Percentiles rank a stretch among this genome's conserved stretches.
phyloP scores from a whole-genome alignment of 2,113 vertebrate genomes.

The Epinephelus moara region DNA sequence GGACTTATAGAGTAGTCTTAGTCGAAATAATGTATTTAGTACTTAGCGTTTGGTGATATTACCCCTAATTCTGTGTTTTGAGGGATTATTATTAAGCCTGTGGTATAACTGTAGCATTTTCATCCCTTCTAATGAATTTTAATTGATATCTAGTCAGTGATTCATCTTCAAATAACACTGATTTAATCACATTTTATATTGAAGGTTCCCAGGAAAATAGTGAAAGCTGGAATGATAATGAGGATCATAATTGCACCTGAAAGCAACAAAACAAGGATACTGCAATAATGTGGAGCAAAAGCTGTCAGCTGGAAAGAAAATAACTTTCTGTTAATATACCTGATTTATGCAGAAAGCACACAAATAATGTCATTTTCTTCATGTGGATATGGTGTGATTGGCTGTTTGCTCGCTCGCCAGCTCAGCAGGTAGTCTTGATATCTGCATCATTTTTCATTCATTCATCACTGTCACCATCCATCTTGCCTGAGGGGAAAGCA shows the following conservation, averaged over 20 bases:
- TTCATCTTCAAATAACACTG: slow-evolving; percentile 27
- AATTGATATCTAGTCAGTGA: background rate
- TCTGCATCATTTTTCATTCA: slow-evolving; percentile 40
- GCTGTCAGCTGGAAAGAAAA: slow-evolving; percentile 6
- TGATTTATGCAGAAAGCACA: slow-evolving; percentile 25
- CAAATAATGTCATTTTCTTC: background rate
- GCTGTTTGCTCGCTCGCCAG: background rate
- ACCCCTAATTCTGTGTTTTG: background rate
- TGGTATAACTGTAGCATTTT: background rate
- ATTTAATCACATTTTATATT: slow-evolving; percentile 6
- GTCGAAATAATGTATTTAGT: background rate
- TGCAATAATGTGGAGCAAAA: background rate
- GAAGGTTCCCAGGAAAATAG: slow-evolving; percentile 21
- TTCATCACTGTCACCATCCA: slow-evolving; percentile 28
- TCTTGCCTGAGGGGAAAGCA: slow-evolving; percentile 15
- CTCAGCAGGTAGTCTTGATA: slow-evolving; percentile 24
- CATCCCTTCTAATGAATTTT: background rate
- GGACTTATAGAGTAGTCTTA: background rate
- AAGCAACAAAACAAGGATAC: slow-evolving; percentile 22
- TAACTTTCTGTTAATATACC: background rate
- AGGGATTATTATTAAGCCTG: slow-evolving; percentile 12
- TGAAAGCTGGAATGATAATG: slow-evolving; percentile 9
- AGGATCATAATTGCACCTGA: slow-evolving; percentile 30
- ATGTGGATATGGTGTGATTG: slow-evolving; percentile 2
- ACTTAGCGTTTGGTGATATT: background rate